Base-by-base conservation (phyloP, 92 coral and sea anemone species). In the Palythoa caribaeorum region DNA sequence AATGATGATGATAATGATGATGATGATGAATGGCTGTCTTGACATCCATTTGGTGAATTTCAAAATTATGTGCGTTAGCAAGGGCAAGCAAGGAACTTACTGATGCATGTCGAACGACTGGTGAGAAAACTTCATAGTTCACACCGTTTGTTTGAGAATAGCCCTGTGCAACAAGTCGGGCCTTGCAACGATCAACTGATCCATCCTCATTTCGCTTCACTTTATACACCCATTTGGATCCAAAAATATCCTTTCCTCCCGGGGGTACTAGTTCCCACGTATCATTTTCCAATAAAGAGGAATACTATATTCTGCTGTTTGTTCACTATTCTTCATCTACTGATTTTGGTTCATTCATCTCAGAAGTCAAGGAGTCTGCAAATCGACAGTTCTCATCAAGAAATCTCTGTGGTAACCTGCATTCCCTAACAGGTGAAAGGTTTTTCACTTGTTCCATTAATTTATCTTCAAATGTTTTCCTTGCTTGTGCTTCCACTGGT, bases 81-180 rank as follows among this genome's bases (percentile, higher is more conserved):
- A 90, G 83, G 11, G 93, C 93, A 38, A 90, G 84, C 87, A 90
- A 78, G 19, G 91, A 73, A 59, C 95, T 90, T 75, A 87, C 69
- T 50, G 91, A 90, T 40, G 90, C 51, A 83, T 91, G 89, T 57
- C 79, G 84, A 36, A 92, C 92, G 35, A 92, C 87, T 62, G 89
- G 89, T 53, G 90, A 84, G 86, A 89, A 83, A 55, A 86, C 50
- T 76, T 89, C 92, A 60, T 87, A 89, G 53, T 91, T 86, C 62
- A 73, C 88, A 71, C 94, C 94, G 60, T 92, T 88, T 20, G 87
- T 83, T 63, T 93, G 90, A 10, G 84, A 83, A 14, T 87, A 57
- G 38, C 84, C 66, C 72, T 88, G 78, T 50, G 89, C 92, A 47
- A 88, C 92, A 88, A 90, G 90, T 71, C 92, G 71, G 39, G 94